Percentiles rank a stretch among this genome's conserved stretches.
Conservation (phyloP, 2,797 vertebrate genomes). For the Channallabes apus region DNA sequence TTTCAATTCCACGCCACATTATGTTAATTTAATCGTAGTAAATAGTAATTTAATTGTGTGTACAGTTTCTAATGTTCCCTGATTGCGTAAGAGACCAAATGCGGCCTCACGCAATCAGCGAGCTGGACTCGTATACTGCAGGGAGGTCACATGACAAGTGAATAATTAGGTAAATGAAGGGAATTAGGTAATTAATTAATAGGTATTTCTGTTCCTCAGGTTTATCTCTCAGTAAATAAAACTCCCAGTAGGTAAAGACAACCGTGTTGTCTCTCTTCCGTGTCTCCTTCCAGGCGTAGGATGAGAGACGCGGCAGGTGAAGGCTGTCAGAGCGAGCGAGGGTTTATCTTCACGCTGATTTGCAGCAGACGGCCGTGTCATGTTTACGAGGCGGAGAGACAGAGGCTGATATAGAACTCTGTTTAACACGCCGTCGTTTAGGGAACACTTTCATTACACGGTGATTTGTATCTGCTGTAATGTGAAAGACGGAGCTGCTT, state of each 20-base stretch:
- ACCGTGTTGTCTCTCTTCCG: too few relatives aligned
- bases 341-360: constrained; percentile 12
- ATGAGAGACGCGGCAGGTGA: not conserved
- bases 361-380: not conserved
- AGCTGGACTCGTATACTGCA: not conserved
- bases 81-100: too few relatives aligned
- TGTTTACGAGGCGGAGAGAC: constrained; percentile 11
- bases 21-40: not conserved
- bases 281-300: not conserved
- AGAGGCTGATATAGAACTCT: constrained; percentile 32
- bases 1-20: not conserved
- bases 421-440: constrained; percentile 48
- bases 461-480: constrained; percentile 53
- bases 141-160: not conserved
- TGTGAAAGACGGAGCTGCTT: constrained; percentile 46
- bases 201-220: too few relatives aligned
- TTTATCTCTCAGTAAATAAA: not conserved
- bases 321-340: constrained; percentile 1
- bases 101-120: not conserved
- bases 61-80: not conserved
- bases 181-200: not conserved
- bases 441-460: constrained; percentile 43
- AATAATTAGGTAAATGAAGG: not conserved
- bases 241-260: not conserved
- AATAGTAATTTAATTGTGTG: not conserved